Evolutionary conservation across 2,113 vertebrate species (phyloP), one percentile per base, ranked within the genome.

Genomic region (Pica pica): DNA sequence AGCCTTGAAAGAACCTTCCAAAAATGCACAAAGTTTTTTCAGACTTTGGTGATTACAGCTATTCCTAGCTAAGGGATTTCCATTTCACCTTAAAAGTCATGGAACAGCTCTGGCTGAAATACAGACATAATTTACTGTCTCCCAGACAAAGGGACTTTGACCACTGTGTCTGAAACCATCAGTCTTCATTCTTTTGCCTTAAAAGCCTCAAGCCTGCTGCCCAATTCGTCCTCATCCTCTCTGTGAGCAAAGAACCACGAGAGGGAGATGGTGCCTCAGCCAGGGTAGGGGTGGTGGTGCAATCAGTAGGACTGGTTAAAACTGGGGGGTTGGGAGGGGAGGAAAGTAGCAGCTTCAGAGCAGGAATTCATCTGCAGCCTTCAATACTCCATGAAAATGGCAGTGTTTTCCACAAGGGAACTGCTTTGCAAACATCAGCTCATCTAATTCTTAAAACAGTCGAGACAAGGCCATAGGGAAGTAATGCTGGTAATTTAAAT

Each of bases 251-350:
- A 33, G 22, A 57, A 22, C 78, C 75, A 73, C 7, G 16, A 70
- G 79, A 83, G 71, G 84, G 88, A 94, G 86, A 8, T 63, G 44
- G 10, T 71, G 69, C 79, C 70, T 88, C 61, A 61, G 19, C 70
- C 85, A 90, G 87, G 92, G 79, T 3, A 60, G 71, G 74, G 41
- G 52, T 20, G 49, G 24, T 37, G 64, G 14, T 56, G 16, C 41
- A 22, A 23, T 2, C 9, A 24, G 4, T 2, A 27, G 42, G 26
- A 42, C 18, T 33, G 22, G 42, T 28, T 27, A 33, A 42, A 76
- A 27, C 13, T 16, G 3, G 11, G 41, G 4, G 6, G 2, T 3
- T 69, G 46, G 7, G 56, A 13, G 16, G 8, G 7, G 8, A 3
- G 23, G 4, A 13, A 28, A 60, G 23, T 2, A n/a, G 0, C 19